Evolutionary conservation across 1,140 invertebrate species (phyloP).

Genomic region (Diabrotica virgifera): DNA sequence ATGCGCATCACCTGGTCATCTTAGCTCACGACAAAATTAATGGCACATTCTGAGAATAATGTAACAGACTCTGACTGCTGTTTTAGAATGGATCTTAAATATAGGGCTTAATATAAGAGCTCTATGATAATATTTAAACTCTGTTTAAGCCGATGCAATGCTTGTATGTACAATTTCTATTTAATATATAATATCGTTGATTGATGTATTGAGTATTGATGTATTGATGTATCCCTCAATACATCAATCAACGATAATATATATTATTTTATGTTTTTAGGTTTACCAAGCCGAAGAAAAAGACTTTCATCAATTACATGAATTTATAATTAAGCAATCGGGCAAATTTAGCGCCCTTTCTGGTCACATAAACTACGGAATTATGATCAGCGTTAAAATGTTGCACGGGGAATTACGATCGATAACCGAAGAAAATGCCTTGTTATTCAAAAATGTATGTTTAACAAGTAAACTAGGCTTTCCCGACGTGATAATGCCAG

Average conservation of each 20-base stretch:
- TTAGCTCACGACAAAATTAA: no score
- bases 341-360: slow-evolving; percentile 79
- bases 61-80: no score
- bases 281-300: slow-evolving; percentile 86
- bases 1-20: no score
- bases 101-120: no score
- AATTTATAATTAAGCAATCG: slow-evolving; percentile 80
- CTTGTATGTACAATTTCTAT: no score
- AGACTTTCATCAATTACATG: slow-evolving; percentile 86
- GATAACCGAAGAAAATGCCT: slow-evolving; percentile 71
- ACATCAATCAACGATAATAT: no score
- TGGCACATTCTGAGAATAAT: no score
- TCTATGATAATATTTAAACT: no score
- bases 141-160: no score
- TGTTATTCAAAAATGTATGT: slow-evolving; percentile 79
- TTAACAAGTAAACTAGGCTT: slow-evolving; percentile 88
- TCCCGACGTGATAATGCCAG: slow-evolving; percentile 94
- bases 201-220: no score
- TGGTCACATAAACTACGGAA: slow-evolving; percentile 71
- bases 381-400: slow-evolving; percentile 70
- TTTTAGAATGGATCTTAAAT: no score
- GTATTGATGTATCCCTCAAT: not conserved
- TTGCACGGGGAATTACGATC: slow-evolving; percentile 71
- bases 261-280: slow-evolving; percentile 46
- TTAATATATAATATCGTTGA: no score